Evolutionary conservation across 2,888 invertebrate species (phyloP), one percentile per base, ranked within the genome.

Genomic region (Leptothorax acervorum): DNA sequence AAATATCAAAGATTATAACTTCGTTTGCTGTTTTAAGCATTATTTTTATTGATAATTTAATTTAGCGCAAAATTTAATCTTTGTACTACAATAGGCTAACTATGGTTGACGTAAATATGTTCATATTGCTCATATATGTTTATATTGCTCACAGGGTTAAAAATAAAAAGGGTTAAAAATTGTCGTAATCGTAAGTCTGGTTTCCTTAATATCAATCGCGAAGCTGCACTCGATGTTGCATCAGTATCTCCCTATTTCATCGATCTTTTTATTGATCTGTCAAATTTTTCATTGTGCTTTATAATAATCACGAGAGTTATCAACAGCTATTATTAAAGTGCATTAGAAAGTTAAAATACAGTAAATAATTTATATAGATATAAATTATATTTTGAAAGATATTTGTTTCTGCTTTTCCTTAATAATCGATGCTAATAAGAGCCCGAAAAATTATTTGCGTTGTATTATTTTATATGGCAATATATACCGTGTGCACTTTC

Each of bases 331-430:
- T 18, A 45, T 68, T 51, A 18, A 68, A 5, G 6, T 39, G 3
- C 18, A 12, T 23, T 53, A 55, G 2, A 5, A 51, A 51, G 3
- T 35, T 39, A 9, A 28, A 73, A 57, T 39, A 11, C 39, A 55
- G 18, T 55, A 71, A 42, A 57, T 57, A 42, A 55, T 57, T 73
- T 11, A 42, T 73, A 28, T n/a, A n/a, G n/a, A n/a, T 31, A 48
- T 68, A 15, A 45, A 28, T 68, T 2, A 48, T 18, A 66, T 28
- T 18, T 18, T 18, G 31, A 48, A 18, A 2, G 4, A 68, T 48
- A 48, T 51, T 51, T 73, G 3, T 0, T 23, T 57, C 18, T 8
- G n/a, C 3, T n/a, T 23, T 51, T 11, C 18, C 45, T 62, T 45
- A 57, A 57, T 70, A n/a, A 42, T 28, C 5, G n/a, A 53, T 9